Evolutionary conservation across 2,888 invertebrate genomes (phyloP).

Genomic region (Spicauda simplicius): DNA sequence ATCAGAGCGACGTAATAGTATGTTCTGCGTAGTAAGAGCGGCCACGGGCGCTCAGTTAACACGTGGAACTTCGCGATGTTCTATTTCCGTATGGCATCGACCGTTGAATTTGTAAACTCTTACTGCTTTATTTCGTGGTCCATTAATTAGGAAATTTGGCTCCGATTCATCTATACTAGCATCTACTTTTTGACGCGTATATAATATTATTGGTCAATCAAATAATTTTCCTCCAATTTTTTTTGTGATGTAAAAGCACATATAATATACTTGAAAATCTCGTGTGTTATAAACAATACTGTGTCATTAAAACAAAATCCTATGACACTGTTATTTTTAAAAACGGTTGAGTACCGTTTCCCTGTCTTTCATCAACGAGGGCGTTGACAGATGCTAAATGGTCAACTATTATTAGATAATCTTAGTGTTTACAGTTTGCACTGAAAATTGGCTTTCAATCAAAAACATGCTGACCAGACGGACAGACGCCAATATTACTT

Average conservation of each 20-base stretch:
- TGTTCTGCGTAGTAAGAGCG: constrained; percentile 31
- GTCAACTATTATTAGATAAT: constrained; percentile 35
- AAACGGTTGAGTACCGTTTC: not conserved
- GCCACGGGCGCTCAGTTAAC: constrained; percentile 30
- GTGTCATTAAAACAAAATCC: not conserved
- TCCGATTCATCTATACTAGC: constrained; percentile 8
- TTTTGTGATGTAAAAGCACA: no score
- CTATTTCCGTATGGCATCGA: constrained; percentile 33
- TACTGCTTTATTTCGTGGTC: constrained; percentile 31
- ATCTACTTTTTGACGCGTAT: not conserved
- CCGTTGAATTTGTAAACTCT: constrained; percentile 33
- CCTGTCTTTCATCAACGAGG: not conserved
- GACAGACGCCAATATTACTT: constrained; percentile 42
- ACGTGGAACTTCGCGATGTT: constrained; percentile 30
- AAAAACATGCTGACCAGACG: constrained; percentile 42
- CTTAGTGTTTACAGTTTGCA: constrained; percentile 40
- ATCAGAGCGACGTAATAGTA: constrained; percentile 28
- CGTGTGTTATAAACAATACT: no score
- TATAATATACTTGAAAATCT: no score
- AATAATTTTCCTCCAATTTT: no score
- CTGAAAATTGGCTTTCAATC: constrained; percentile 43
- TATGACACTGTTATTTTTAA: not conserved
- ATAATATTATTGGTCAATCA: not conserved
- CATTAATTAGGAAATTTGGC: constrained; percentile 33
- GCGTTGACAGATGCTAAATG: constrained; percentile 25